A percentile compares a stretch with the other conserved stretches of the same genome.
Conservation (phyloP, 2,113 vertebrate species). For the Coregonus clupeaformis region DNA sequence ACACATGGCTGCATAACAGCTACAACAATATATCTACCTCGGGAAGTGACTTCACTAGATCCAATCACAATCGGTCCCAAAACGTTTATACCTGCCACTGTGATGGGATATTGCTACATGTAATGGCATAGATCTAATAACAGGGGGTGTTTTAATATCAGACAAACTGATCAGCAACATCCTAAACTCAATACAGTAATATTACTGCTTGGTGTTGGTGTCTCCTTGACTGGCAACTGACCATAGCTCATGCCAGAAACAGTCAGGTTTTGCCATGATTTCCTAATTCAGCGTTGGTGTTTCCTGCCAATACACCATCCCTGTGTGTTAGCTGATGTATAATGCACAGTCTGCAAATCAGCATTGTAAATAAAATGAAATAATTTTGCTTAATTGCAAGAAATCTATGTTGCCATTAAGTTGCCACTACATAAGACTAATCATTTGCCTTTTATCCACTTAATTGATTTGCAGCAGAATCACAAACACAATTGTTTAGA, state of each 20-base stretch:
- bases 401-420: slow-evolving; percentile 62
- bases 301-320: slow-evolving; percentile 14
- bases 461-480: slow-evolving; percentile 39
- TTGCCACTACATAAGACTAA: slow-evolving; percentile 54
- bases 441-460: slow-evolving; percentile 55
- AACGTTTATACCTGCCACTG: too few relatives aligned
- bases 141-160: too few relatives aligned
- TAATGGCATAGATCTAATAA: too few relatives aligned
- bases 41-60: too few relatives aligned
- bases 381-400: slow-evolving; percentile 62
- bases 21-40: too few relatives aligned
- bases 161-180: too few relatives aligned
- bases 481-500: slow-evolving; percentile 24
- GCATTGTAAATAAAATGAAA: slow-evolving; percentile 59
- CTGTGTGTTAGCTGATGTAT: slow-evolving; percentile 19
- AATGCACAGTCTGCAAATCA: slow-evolving; percentile 44
- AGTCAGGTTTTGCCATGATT: slow-evolving; percentile 12
- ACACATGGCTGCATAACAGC: too few relatives aligned
- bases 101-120: too few relatives aligned
- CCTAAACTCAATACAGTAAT: not conserved
- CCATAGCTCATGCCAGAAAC: not conserved
- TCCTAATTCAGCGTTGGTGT: slow-evolving; percentile 10
- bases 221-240: too few relatives aligned
- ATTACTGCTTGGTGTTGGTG: not conserved
- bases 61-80: too few relatives aligned